These are phyloP conservation scores for Cynaeus angustus DNA, from an alignment of 2,888 invertebrate genomes.

Conservation along the genomic window DNA sequence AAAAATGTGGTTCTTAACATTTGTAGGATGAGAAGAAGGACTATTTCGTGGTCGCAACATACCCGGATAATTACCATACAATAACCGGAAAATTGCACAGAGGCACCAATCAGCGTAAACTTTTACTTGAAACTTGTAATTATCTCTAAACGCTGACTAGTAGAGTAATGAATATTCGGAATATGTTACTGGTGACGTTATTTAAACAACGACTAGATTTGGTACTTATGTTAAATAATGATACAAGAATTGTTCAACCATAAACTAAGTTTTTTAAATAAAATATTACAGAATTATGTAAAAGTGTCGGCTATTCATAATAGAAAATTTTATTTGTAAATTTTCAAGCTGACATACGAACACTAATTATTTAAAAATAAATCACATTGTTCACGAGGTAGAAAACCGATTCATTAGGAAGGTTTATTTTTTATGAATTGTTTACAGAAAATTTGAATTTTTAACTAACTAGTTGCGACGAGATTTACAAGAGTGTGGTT, in stretches of 20 bases:
- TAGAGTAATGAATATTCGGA: slow-evolving; percentile 38
- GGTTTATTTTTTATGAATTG: background rate
- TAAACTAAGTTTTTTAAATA: background rate
- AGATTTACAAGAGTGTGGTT: background rate
- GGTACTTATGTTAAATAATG: background rate
- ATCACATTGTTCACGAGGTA: slow-evolving; percentile 2
- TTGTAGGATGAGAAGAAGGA: no score
- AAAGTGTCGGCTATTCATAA: background rate
- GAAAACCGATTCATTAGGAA: background rate
- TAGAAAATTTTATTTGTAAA: background rate
- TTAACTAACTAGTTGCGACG: background rate
- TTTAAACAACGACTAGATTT: background rate
- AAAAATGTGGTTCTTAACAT: no score
- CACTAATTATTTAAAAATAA: background rate
- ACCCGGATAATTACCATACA: slow-evolving; percentile 38
- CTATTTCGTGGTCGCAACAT: slow-evolving; percentile 11
- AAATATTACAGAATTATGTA: background rate
- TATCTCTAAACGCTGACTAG: slow-evolving; percentile 32
- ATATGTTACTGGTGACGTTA: background rate
- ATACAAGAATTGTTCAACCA: background rate
- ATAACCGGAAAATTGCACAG: slow-evolving; percentile 40
- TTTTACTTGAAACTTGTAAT: slow-evolving; percentile 38
- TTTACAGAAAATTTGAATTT: background rate
- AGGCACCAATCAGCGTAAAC: slow-evolving; percentile 25
- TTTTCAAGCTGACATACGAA: background rate